Base-by-base conservation (phyloP, 2,113 vertebrate species). In the Eretmochelys imbricata region DNA sequence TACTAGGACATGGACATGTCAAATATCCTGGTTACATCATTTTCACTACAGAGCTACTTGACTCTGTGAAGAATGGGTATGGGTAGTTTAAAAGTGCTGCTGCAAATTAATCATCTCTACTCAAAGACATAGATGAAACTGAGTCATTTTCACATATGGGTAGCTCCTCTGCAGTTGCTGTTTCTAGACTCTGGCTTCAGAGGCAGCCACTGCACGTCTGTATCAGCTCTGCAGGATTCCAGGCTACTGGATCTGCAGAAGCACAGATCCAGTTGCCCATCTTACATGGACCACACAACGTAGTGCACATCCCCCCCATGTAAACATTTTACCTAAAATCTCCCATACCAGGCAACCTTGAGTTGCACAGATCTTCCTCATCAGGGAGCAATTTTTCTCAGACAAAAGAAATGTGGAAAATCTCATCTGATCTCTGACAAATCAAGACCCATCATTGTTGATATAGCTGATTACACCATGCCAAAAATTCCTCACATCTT, bases 311-410 rank as follows among this genome's bases (percentile, higher is more conserved):
- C 35, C 76, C 81, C 14, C 50, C n/a, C 27, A 62, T 69, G 49
- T 49, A 10, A 29, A 1, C 2, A 3, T 65, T 31, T 82, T 8
- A 42, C 76, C 27, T 59, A 49, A 46, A 82, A n/a, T 81, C 88
- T 46, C 57, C 25, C 0, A 0, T 24, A 24, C 48, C n/a, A 54
- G 35, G 27, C n/a, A 1, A 46, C 82, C 55, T 80, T 12, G 46
- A 38, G 38, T 57, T n/a, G 14, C 1, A 2, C 87, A 59, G 42
- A 69, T 48, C 83, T 57, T 75, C 80, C 80, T 51, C 38, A 42
- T 62, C 80, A 81, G 59, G 53, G 80, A 16, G 8, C 12, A 1
- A 5, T 46, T 62, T 87, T 62, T 59, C 22, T 51, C 1, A 0
- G 42, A 51, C 57, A 89, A 4, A 3, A 76, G 80, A 76, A 50